Conservation (phyloP, 1,140 invertebrate species). For the Akabosia matsudoensis region DNA sequence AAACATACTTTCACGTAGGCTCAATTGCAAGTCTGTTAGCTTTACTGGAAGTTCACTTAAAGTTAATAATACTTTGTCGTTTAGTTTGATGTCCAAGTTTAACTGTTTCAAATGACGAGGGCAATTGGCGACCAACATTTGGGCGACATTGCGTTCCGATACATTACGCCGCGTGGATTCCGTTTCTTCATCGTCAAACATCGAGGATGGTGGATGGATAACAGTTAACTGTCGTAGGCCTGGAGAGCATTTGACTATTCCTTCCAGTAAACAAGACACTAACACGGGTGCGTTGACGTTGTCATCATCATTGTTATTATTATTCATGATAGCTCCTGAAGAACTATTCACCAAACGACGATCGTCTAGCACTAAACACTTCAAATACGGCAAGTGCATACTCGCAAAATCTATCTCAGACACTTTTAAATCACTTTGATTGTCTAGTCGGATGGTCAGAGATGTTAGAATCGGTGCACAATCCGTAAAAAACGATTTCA, state of each 20-base stretch:
- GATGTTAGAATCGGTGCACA: constrained; percentile 2
- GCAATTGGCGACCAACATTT: neutral
- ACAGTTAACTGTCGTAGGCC: constrained; percentile 24
- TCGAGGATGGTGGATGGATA: constrained; percentile 27
- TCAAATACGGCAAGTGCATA: neutral
- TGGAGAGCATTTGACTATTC: constrained; percentile 14
- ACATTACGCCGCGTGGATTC: neutral
- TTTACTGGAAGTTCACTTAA: constrained; percentile 19
- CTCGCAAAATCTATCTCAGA: neutral
- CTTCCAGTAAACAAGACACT: constrained; percentile 5
- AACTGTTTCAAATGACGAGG: neutral
- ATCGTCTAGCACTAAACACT: constrained; percentile 29
- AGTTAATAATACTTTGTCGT: constrained; percentile 21
- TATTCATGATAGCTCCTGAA: neutral
- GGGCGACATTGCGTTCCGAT: neutral
- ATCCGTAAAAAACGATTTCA: constrained; percentile 27
- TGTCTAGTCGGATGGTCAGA: constrained; percentile 27
- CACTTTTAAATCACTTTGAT: constrained; percentile 21
- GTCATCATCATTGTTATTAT: neutral
- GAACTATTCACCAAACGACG: constrained; percentile 4
- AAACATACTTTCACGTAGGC: constrained; percentile 13
- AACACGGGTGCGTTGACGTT: neutral
- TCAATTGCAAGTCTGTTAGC: constrained; percentile 20
- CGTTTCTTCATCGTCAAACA: constrained; percentile 18
- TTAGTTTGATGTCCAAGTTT: constrained; percentile 29